A percentile compares a stretch with the other conserved stretches of the same genome.
These are phyloP conservation scores for Leuciscus idus DNA, from an alignment of 2,113 vertebrate species.

Conservation along the genomic window DNA sequence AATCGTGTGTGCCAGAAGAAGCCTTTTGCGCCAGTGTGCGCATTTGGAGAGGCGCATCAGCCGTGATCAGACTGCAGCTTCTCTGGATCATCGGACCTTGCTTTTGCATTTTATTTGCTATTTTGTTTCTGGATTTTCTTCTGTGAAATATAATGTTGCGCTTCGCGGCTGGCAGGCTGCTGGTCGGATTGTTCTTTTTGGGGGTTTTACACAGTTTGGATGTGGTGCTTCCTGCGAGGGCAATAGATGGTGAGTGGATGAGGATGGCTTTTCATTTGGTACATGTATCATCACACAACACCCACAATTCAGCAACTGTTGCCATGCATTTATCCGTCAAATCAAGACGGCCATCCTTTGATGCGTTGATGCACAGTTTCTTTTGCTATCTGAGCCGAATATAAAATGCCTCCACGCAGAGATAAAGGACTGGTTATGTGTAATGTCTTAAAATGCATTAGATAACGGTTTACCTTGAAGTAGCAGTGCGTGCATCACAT, in stretches of 20 bases:
- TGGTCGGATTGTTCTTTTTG: constrained; percentile 71
- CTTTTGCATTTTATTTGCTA: constrained; percentile 58
- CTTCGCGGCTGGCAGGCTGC: constrained; percentile 68
- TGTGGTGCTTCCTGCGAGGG: constrained; percentile 68
- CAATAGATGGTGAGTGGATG: constrained; percentile 75
- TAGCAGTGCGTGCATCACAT: background rate
- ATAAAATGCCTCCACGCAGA: background rate
- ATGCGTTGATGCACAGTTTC: background rate
- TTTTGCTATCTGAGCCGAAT: background rate
- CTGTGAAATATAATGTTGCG: constrained; percentile 67
- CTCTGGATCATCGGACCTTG: constrained; percentile 68
- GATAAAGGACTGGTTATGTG: background rate
- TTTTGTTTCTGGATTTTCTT: constrained; percentile 46
- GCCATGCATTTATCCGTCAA: background rate
- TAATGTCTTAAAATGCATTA: background rate
- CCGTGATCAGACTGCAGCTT: constrained; percentile 65
- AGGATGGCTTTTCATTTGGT: background rate
- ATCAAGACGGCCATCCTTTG: background rate
- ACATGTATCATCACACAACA: background rate
- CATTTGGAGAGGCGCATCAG: constrained; percentile 58
- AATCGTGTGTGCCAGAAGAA: constrained; percentile 39
- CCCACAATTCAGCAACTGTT: constrained; percentile 25
- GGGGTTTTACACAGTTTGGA: constrained; percentile 77
- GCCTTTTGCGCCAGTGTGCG: constrained; percentile 53
- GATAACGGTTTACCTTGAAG: background rate